These are phyloP conservation scores for Tromatobia lineatoria DNA, from an alignment of 2,888 invertebrate species.

Conservation along the genomic window DNA sequence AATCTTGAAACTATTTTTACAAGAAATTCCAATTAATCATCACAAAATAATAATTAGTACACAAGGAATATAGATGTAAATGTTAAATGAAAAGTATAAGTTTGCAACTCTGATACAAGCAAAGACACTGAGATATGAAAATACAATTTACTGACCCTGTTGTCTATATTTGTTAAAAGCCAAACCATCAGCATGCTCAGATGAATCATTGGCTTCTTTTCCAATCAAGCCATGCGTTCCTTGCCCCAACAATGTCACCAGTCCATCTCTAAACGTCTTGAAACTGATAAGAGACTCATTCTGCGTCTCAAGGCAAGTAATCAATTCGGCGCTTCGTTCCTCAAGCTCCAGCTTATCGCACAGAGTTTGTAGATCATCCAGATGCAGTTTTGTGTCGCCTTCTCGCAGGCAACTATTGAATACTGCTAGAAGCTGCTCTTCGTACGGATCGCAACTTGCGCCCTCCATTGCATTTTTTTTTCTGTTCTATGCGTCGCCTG, in stretches of 20 bases:
- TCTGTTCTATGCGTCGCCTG: conserved; percentile 10
- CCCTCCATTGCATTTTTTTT: conserved; percentile 81
- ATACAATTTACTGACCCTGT: conserved; percentile 7
- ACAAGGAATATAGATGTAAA: no score
- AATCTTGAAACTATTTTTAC: no score
- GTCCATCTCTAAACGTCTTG: conserved; percentile 91
- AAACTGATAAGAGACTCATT: conserved; percentile 88
- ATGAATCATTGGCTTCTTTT: conserved; percentile 39
- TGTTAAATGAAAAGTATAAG: no score
- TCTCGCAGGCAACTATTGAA: conserved; percentile 93
- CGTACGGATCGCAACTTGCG: conserved; percentile 89
- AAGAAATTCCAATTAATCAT: no score
- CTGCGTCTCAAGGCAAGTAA: conserved; percentile 71
- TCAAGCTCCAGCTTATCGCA: conserved; percentile 93
- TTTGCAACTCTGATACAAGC: no score
- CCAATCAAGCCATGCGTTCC: conserved; percentile 41
- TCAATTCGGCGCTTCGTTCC: conserved; percentile 87
- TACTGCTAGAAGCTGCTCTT: conserved; percentile 92
- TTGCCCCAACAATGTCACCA: conserved; percentile 90
- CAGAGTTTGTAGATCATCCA: conserved; percentile 89
- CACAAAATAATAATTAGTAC: neutral
- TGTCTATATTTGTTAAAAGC: neutral
- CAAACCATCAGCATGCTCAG: neutral
- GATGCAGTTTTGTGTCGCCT: conserved; percentile 90
- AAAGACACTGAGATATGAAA: neutral